Base-by-base conservation (phyloP, 2,797 vertebrate genomes). In the Lycodopsis pacificus region DNA sequence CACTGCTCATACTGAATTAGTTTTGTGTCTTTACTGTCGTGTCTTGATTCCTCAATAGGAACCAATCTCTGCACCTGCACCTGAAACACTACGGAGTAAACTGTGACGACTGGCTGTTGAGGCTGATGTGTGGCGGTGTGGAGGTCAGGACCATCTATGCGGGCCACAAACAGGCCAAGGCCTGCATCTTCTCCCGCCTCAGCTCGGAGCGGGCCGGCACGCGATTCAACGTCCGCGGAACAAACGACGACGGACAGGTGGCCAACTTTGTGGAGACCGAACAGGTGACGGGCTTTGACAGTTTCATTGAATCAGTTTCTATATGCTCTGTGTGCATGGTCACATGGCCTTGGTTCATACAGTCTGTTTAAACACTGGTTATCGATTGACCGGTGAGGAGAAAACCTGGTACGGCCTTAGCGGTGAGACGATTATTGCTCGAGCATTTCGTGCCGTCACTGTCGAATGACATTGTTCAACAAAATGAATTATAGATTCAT, bases 191-290 rank as follows among this genome's bases (percentile, higher is more conserved):
- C 89, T 99, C 98, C 58, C 96, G 97, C 20, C 96, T 99, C 56
- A 99, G 98, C 93, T 99, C 98, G 12, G 98, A 99, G 86, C 94
- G 98, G 73, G 98, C 98, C 0, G 98, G 98, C 79, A 99, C 98
- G 0, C 94, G 98, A 36, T 99, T 99, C 81, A 99, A 99, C 0
- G 98, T 99, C 13, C 94, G 98, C 20, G 98, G 98, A 78, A 97
- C 98, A 57, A 99, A 99, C 0, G 98, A 99, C 25, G 97, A 99
- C 0, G 98, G 98, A 5, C 98, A 99, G 0, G 98, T 99, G 56
- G 98, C 98, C 82, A 99, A 99, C 91, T 99, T 99, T 89, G 98
- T 99, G 63, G 98, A 99, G 91, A 99, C 98, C 0, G 98, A 99
- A 81, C 98, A 99, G 97, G 98, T 98, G 89, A 59, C 58, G 1